phyloP scores from a whole-genome alignment of 2,113 vertebrate genomes.

The Cichladusa arquata region DNA sequence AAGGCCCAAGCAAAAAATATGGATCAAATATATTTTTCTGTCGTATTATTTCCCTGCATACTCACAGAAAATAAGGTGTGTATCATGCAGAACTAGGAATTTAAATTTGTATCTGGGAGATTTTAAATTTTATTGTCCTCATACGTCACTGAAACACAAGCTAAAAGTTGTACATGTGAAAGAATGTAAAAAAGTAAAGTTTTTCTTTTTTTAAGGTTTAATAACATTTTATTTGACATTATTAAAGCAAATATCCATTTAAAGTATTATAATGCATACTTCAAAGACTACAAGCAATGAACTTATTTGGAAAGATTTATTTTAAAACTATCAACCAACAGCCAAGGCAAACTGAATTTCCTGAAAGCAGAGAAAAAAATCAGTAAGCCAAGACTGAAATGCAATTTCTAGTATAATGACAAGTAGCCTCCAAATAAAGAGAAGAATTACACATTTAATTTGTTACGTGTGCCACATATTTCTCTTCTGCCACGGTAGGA shows the following conservation, averaged over 20 bases:
- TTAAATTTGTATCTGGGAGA: neutral
- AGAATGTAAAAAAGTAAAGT: neutral
- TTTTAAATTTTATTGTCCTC: neutral
- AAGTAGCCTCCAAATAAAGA: neutral
- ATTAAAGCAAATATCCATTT: neutral
- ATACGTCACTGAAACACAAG: neutral
- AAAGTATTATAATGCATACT: neutral
- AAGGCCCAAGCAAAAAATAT: neutral
- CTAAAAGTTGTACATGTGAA: neutral
- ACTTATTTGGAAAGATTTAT: neutral
- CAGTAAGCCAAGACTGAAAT: neutral
- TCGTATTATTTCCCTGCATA: neutral
- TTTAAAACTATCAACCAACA: neutral
- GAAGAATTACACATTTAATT: neutral
- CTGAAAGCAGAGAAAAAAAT: neutral
- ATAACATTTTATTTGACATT: neutral
- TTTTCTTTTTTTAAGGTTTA: neutral
- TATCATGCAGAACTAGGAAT: neutral
- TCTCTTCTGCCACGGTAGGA: neutral
- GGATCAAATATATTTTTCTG: neutral
- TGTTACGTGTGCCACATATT: neutral
- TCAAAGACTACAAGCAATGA: neutral
- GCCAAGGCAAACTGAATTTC: neutral
- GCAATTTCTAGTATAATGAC: neutral
- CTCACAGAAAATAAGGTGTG: neutral